These are phyloP conservation scores for Myripristis jacobus DNA, from an alignment of 2,797 vertebrate genomes.

Conservation along the genomic window DNA sequence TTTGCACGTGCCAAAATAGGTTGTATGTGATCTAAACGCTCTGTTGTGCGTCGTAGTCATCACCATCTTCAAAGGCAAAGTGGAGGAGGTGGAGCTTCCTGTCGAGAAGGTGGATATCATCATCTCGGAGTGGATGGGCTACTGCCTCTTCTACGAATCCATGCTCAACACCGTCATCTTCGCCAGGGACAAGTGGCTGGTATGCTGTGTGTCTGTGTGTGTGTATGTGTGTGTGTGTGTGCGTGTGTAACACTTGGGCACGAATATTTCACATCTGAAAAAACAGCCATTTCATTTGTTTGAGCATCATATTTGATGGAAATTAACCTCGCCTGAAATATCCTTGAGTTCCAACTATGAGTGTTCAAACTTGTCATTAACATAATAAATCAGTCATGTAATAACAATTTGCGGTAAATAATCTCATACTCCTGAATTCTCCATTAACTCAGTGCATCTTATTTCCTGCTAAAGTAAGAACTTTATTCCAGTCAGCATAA, in stretches of 20 bases:
- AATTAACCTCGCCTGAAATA: background rate
- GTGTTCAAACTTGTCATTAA: too few relatives aligned
- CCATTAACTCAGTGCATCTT: too few relatives aligned
- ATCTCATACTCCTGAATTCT: too few relatives aligned
- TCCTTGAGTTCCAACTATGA: too few relatives aligned
- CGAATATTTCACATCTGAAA: background rate
- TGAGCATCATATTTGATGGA: background rate
- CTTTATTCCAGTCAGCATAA: too few relatives aligned
- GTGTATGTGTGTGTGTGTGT: conserved; percentile 45
- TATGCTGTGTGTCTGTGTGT: conserved; percentile 63
- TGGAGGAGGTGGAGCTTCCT: conserved; percentile 96
- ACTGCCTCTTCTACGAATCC: conserved; percentile 98
- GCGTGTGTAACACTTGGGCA: background rate
- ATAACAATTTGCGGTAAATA: too few relatives aligned
- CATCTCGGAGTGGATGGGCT: conserved; percentile 99
- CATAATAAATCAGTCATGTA: too few relatives aligned
- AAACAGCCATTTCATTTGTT: background rate
- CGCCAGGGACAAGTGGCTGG: conserved; percentile 98
- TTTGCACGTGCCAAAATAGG: background rate
- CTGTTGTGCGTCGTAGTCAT: conserved; percentile 88
- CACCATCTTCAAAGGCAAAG: conserved; percentile 98
- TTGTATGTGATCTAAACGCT: too few relatives aligned
- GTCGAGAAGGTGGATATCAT: conserved; percentile 98
- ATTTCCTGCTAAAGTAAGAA: too few relatives aligned
- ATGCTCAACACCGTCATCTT: conserved; percentile 99